Conservation (phyloP, 2,888 invertebrate genomes). For the Aleiodes leptofemur region DNA sequence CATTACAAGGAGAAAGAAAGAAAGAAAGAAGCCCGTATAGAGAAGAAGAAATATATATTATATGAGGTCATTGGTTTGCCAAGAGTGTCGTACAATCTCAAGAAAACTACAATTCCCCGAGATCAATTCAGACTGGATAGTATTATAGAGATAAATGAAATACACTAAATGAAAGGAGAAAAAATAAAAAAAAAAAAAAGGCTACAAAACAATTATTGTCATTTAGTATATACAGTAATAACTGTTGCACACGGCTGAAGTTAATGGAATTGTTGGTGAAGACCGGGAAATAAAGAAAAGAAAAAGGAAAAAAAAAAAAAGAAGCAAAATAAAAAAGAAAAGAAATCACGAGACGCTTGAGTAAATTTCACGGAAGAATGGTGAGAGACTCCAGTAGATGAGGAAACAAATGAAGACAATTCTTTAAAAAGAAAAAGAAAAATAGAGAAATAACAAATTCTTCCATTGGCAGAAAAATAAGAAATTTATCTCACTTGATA, state of each 20-base stretch:
- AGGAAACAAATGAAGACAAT: conserved; percentile 14
- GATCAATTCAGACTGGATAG: conserved; percentile 20
- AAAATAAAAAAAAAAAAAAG: conserved; percentile 5
- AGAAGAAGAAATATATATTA: background rate
- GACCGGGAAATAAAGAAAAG: background rate
- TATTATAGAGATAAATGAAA: conserved; percentile 18
- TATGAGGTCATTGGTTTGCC: conserved; percentile 25
- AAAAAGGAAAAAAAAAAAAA: too few relatives aligned
- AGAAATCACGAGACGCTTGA: conserved; percentile 44
- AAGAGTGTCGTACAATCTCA: conserved; percentile 14
- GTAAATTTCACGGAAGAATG: conserved; percentile 46
- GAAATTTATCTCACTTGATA: conserved; percentile 6
- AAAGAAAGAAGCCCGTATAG: background rate
- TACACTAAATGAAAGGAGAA: conserved; percentile 4
- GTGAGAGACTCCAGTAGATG: conserved; percentile 18
- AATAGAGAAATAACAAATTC: background rate
- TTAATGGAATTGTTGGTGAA: conserved; percentile 17
- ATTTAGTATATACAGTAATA: conserved; percentile 24
- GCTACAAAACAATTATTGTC: background rate
- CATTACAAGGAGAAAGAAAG: conserved; percentile 12
- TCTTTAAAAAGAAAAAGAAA: conserved; percentile 11
- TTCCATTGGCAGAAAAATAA: conserved; percentile 15
- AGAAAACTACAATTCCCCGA: conserved; percentile 12
- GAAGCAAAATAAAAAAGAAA: conserved; percentile 9
- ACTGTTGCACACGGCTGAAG: conserved; percentile 28